phyloP scores from a whole-genome alignment of 1,140 invertebrate genomes.

The Sitophilus oryzae region DNA sequence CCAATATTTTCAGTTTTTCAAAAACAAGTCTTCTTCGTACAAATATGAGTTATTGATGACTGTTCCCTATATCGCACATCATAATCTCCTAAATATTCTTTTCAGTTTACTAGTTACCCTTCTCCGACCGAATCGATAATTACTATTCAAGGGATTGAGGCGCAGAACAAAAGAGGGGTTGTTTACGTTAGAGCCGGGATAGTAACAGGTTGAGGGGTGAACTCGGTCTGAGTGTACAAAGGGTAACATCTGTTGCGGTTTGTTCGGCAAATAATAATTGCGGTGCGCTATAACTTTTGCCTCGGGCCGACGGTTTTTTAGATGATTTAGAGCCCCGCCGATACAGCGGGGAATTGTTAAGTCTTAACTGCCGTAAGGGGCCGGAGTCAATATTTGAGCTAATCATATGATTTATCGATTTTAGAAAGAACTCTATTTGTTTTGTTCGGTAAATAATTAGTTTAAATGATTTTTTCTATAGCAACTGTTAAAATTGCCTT shows the following conservation, averaged over 20 bases:
- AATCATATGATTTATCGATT: too few species aligned
- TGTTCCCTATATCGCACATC: too few species aligned
- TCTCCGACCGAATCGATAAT: neutral
- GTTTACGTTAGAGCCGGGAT: neutral
- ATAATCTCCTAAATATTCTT: neutral
- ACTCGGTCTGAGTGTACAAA: neutral
- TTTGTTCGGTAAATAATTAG: too few species aligned
- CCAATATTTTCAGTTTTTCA: too few species aligned
- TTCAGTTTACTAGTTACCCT: neutral
- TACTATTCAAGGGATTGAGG: neutral
- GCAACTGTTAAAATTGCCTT: too few species aligned
- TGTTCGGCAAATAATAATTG: neutral
- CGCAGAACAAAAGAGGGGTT: neutral
- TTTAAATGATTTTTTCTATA: too few species aligned
- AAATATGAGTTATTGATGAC: too few species aligned
- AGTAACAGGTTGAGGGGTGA: neutral
- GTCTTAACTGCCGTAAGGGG: neutral
- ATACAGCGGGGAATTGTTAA: neutral
- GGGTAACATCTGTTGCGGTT: constrained; percentile 7
- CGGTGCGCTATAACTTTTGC: neutral
- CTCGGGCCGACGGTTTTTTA: neutral
- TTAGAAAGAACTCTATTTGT: too few species aligned
- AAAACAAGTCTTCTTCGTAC: too few species aligned
- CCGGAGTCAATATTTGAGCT: neutral
- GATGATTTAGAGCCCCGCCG: neutral